Evolutionary conservation across 2,113 vertebrate species (phyloP).

Genomic region (Bombycilla garrulus): DNA sequence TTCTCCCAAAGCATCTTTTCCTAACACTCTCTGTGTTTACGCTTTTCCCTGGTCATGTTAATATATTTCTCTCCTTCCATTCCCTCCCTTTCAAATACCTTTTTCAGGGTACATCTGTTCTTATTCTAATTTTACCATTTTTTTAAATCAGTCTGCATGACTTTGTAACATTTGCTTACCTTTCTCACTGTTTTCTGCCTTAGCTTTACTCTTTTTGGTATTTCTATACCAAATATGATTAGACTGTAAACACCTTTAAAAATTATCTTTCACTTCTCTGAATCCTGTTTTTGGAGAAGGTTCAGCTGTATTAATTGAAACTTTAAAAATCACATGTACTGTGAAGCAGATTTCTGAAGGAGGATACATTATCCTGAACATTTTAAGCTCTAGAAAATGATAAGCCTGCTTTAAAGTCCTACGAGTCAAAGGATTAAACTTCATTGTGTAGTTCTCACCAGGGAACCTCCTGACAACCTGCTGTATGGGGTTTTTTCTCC

Average conservation of each 20-base stretch:
- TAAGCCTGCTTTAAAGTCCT: not conserved
- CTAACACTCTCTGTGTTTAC: not conserved
- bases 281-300: not conserved
- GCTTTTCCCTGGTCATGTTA: not conserved
- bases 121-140: not conserved
- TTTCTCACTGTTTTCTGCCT: not conserved
- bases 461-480: not conserved
- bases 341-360: not conserved
- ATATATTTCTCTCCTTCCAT: not conserved
- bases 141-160: not conserved
- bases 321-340: not conserved
- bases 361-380: not conserved
- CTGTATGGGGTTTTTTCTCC: accelerated
- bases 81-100: not conserved
- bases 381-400: not conserved
- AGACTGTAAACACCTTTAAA: not conserved
- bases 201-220: not conserved
- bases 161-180: not conserved
- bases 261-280: not conserved
- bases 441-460: not conserved
- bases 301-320: not conserved
- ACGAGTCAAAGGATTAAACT: not conserved
- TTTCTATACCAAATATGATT: not conserved
- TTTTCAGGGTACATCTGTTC: not conserved
- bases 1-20: accelerated